Conservation (phyloP, 2,113 vertebrate genomes). For the Ursus arctos region DNA sequence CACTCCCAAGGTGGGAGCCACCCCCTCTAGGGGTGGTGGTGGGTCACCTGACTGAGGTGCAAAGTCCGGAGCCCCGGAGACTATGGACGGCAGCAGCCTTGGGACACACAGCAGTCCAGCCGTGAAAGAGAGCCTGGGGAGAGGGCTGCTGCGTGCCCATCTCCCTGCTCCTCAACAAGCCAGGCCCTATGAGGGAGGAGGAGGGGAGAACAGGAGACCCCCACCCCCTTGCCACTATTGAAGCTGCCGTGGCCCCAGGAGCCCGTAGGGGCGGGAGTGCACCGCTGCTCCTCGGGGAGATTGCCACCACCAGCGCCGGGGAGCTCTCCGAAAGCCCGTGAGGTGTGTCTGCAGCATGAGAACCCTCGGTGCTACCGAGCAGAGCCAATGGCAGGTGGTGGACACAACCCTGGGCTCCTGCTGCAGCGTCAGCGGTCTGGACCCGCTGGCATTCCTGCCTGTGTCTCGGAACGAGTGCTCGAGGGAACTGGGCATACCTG, state of each 20-base stretch:
- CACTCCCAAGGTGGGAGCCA: neutral
- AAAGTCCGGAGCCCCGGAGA: neutral
- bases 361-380: rapidly evolving
- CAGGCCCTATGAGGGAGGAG: neutral
- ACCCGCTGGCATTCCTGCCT: rapidly evolving
- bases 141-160: neutral
- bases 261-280: rapidly evolving
- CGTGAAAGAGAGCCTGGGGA: neutral
- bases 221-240: rapidly evolving
- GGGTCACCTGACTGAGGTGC: neutral
- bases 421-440: rapidly evolving
- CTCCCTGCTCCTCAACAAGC: rapidly evolving
- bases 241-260: neutral
- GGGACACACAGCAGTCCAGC: rapidly evolving
- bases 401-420: rapidly evolving
- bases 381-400: rapidly evolving
- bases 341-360: rapidly evolving
- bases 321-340: neutral
- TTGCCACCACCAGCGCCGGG: neutral
- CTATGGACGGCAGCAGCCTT: neutral
- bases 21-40: neutral
- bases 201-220: neutral
- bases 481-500: neutral
- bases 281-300: rapidly evolving
- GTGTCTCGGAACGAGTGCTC: rapidly evolving